Base-by-base conservation (phyloP, 2,888 invertebrate species). In the Pristionchus japonicus region DNA sequence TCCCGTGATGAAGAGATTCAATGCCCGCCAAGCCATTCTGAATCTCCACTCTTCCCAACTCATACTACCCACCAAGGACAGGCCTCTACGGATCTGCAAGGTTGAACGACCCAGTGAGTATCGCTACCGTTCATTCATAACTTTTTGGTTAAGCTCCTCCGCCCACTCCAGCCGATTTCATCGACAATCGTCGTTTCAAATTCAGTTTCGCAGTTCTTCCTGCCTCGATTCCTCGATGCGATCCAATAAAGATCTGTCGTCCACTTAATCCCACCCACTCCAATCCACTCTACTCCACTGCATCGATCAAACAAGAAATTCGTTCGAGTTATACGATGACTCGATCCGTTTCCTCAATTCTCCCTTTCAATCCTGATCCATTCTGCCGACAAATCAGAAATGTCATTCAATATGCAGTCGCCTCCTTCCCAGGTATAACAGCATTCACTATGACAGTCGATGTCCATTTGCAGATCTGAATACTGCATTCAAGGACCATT, bases 181-280 rank as follows among this genome's bases (percentile, higher is more conserved):
- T 77, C 27, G 77, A 77, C 27, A 77, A 77, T 34, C 77, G 77
- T 43, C 77, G 77, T 43, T 47, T n/a, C 43, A 77, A 77, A 27
- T 77, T 77, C n/a, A 77, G 43, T 47, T 77, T 77, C 77, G 77
- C 77, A 3, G 77, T 77, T 77, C 77, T 77, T 47, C 77, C 40
- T 47, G 17, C 77, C 9, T 77, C 77, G 9, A 27, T 77, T 43
- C 77, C 77, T 77, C 77, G 77, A 34, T 77, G 40, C 17, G 77
- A 77, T 77, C 77, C 77, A 34, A 47, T 77, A 23, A 77, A 77
- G 27, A 40, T 77, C 77, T 43, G 43, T 77, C 43, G 43, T 43
- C 77, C 77, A 3, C 23, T 77, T 40, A 77, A 77, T 77, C 77
- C 77, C 77, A 77, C 23, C 37, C 77, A 77, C 43, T 40, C 43